phyloP scores from a whole-genome alignment of 2,113 vertebrate species.

The Corythaeola cristata region DNA sequence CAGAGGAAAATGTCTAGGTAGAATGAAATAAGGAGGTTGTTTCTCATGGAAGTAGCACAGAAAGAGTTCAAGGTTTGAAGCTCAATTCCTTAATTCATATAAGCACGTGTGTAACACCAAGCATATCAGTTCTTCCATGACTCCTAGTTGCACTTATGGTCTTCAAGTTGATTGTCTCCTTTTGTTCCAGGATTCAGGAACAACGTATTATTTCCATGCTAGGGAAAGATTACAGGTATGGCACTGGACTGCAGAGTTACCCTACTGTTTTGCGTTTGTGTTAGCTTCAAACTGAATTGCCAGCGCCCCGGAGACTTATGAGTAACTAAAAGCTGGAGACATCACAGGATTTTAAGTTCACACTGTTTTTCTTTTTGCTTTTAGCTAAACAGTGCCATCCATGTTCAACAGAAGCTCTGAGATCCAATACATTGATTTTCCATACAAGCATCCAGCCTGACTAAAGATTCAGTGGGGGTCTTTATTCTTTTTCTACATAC shows the following conservation, averaged over 20 bases:
- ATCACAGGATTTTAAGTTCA: background rate
- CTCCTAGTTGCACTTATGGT: fast-evolving
- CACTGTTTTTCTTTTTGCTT: background rate
- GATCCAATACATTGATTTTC: background rate
- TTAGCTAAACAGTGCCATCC: background rate
- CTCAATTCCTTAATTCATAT: too few relatives aligned
- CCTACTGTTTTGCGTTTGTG: background rate
- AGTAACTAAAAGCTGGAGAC: background rate
- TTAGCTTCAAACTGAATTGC: background rate
- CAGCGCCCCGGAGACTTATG: background rate
- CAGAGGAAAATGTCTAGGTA: too few relatives aligned
- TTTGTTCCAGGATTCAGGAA: background rate
- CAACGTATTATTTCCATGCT: fast-evolving
- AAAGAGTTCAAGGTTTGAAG: too few relatives aligned
- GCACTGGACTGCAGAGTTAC: background rate
- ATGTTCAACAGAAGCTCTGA: background rate
- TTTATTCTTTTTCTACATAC: background rate
- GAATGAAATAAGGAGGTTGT: too few relatives aligned
- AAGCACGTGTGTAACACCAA: too few relatives aligned
- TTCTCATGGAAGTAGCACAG: too few relatives aligned
- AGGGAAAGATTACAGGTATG: background rate
- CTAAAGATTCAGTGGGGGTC: background rate
- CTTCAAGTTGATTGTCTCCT: background rate
- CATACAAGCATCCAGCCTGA: background rate
- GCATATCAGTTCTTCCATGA: fast-evolving